Conservation (phyloP, 2,888 invertebrate genomes). For the Caenorhabditis macrosperma region DNA sequence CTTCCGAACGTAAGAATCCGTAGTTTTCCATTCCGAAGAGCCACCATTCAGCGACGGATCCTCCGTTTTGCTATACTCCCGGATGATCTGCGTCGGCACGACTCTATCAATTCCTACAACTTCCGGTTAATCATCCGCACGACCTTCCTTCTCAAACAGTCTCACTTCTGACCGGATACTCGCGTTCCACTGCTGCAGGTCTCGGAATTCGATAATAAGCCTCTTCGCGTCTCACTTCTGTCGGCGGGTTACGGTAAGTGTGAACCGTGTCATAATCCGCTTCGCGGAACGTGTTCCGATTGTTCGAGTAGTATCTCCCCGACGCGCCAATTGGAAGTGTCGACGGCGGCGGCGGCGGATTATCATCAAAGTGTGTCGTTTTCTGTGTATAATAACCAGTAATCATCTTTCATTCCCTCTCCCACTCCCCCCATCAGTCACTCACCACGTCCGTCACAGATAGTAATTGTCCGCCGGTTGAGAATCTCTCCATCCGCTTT, state of each 20-base stretch:
- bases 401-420: conserved; percentile 12
- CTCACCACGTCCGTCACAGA: conserved; percentile 66
- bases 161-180: conserved; percentile 45
- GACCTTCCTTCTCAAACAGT: not conserved
- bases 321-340: conserved; percentile 1
- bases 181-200: conserved; percentile 31
- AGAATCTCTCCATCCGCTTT: conserved; percentile 65
- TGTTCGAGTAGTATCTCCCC: conserved; percentile 43
- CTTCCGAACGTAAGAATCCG: conserved; percentile 50
- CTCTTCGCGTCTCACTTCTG: conserved; percentile 13
- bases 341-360: conserved; percentile 14
- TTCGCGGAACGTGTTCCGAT: conserved; percentile 48
- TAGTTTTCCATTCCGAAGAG: conserved; percentile 50
- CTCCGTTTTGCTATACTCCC: conserved; percentile 30
- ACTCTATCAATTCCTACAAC: conserved; percentile 53
- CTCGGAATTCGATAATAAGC: conserved; percentile 35
- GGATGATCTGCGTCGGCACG: conserved; percentile 43
- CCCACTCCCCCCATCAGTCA: conserved; percentile 14
- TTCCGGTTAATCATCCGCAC: not conserved
- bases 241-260: conserved; percentile 40
- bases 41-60: not conserved
- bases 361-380: conserved; percentile 62
- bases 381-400: conserved; percentile 53
- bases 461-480: conserved; percentile 64
- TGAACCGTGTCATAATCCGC: conserved; percentile 50